Evolutionary conservation across 2,888 invertebrate species (phyloP), one percentile per base, ranked within the genome.

Genomic region (Ypsolopha sequella): DNA sequence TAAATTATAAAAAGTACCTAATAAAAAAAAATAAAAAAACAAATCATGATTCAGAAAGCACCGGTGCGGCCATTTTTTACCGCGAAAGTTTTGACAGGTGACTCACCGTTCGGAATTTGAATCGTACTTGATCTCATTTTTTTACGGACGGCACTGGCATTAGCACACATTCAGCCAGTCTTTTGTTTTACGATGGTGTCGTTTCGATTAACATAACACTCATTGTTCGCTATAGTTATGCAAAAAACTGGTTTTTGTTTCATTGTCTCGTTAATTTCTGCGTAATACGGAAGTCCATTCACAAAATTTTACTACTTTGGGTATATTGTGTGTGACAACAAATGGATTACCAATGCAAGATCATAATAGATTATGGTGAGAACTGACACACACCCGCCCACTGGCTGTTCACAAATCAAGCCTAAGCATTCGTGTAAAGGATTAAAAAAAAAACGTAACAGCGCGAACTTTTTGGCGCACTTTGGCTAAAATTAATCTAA

Each of bases 31-130:
- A n/a, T 41, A 43, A 55, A 46, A 33, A 49, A 51, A 48, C 48
- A 10, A 48, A 56, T 56, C 55, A 53, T 61, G 61, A 65, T 58
- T 58, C 55, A 57, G 54, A 48, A 51, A 54, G 54, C 53, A 54
- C 55, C 55, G 57, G 8, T 45, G 14, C 34, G 56, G 61, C 63
- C 63, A 64, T 71, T 71, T 66, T 56, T 63, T 59, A 58, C 62
- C 75, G 75, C 75, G 76, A 78, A 79, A 14, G 13, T 41, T 49
- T 77, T 76, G 73, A 75, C 76, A 76, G 73, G 70, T 79, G 79
- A 78, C 52, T 78, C 77, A 79, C 66, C 41, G 67, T 63, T 62
- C 63, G 64, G 62, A 64, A 65, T 63, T 55, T 52, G n/a, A 36
- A 34, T 14, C 24, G 24, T 24, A 24, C 52, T 52, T 53, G 55